Conservation (phyloP, 2,888 invertebrate species). For the Pilophorus perplexus region DNA sequence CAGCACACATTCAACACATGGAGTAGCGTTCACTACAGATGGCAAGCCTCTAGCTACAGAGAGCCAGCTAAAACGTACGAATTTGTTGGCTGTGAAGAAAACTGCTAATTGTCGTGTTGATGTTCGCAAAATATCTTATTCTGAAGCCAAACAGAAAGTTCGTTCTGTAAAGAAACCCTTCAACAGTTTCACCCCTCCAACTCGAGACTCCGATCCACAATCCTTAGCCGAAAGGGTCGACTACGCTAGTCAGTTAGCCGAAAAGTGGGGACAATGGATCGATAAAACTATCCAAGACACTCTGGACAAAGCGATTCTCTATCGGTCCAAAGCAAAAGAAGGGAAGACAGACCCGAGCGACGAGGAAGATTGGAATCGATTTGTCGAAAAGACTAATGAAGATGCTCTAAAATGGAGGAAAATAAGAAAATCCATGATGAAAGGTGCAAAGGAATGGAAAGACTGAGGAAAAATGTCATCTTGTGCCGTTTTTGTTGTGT, state of each 20-base stretch:
- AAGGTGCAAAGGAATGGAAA: slow-evolving; percentile 37
- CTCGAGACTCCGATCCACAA: slow-evolving; percentile 27
- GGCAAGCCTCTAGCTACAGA: no score
- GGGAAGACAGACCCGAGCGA: no score
- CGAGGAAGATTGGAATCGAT: slow-evolving; percentile 30
- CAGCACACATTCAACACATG: no score
- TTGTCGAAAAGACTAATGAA: slow-evolving; percentile 13
- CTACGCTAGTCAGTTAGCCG: slow-evolving; percentile 38
- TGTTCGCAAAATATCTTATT: not conserved
- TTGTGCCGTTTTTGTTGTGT: no score
- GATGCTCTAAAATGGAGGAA: slow-evolving; percentile 38
- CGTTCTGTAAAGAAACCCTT: not conserved
- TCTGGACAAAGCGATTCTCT: slow-evolving; percentile 23
- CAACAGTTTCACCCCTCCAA: not conserved
- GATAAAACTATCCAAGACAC: slow-evolving; percentile 41
- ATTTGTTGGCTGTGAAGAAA: no score
- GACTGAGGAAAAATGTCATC: no score
- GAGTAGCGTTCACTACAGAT: no score
- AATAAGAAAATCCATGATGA: slow-evolving; percentile 37
- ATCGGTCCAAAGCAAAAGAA: not conserved
- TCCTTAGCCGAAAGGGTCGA: slow-evolving; percentile 45
- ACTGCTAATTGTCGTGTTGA: no score
- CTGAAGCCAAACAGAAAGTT: slow-evolving; percentile 8
- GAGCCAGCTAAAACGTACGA: no score
- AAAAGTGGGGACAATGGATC: slow-evolving; percentile 45